phyloP scores from a whole-genome alignment of 2,113 vertebrate species.

The Trogon surrucura region DNA sequence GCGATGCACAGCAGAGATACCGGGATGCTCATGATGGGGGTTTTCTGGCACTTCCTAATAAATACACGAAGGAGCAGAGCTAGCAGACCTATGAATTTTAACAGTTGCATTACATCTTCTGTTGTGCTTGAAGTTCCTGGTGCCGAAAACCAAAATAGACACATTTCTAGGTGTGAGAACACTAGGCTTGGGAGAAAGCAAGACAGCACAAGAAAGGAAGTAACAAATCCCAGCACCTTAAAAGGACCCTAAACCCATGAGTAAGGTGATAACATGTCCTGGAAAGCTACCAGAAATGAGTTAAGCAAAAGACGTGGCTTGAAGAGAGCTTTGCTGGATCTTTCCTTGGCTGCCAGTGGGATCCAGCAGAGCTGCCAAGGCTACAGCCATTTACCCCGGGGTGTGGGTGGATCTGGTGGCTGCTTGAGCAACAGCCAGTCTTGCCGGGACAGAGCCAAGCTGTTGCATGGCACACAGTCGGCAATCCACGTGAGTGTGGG shows the following conservation, averaged over 20 bases:
- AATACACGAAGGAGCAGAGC: background rate
- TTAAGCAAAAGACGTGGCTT: background rate
- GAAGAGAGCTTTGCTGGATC: background rate
- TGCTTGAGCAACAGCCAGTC: background rate
- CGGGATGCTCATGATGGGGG: accelerated
- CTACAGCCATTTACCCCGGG: accelerated
- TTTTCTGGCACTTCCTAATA: background rate
- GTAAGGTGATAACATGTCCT: background rate
- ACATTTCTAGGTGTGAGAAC: background rate
- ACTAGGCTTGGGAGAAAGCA: background rate
- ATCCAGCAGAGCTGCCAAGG: background rate
- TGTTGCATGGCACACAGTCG: accelerated
- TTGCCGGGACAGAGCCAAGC: background rate
- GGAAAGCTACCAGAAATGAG: background rate
- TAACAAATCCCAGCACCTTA: background rate
- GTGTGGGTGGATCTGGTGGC: background rate
- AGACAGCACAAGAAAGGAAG: background rate
- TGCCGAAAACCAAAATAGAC: background rate
- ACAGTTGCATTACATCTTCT: background rate
- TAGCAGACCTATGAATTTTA: background rate
- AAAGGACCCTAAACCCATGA: background rate
- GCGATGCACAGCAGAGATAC: background rate
- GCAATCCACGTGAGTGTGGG: background rate
- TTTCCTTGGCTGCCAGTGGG: background rate
- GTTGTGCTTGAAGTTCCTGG: background rate